Evolutionary conservation across 2,888 invertebrate species (phyloP), one percentile per base, ranked within the genome.

Genomic region (Metellina segmentata): DNA sequence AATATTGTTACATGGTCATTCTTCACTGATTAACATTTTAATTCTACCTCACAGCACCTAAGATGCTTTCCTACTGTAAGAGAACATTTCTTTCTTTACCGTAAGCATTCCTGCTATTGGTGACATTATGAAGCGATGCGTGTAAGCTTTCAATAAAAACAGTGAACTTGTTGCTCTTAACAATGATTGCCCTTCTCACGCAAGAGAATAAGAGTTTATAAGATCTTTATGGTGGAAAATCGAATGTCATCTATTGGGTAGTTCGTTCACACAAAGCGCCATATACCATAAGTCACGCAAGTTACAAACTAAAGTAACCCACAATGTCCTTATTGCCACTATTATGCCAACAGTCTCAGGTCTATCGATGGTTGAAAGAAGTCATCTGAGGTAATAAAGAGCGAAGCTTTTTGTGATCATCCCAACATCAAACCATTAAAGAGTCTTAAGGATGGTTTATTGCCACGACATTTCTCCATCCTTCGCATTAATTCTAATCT

Each of bases 251-350:
- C 61, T 51, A 77, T 49, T n/a, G 49, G 77, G n/a, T 51, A 49
- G 53, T 61, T 61, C 34, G 61, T 79, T 61, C 53, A 79, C 79
- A 79, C 79, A 79, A 69, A 79, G 34, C 53, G 79, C 34, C 16
- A 52, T 79, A 69, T 61, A 53, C 34, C 79, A 20, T 61, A 61
- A 13, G 61, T 79, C 79, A 79, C 69, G 79, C 79, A 53, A 79
- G 20, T 34, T 9, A 11, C 19, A 20, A 79, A 61, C 79, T 13
- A 51, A 77, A 20, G 51, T 20, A 77, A 77, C 34, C 34, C 34
- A 34, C 34, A 34, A 34, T 11, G 16, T 16, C 77, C 49, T 16
- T 51, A 51, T 52, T 19, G 77, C 16, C n/a, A 77, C 8, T 52
- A 13, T 77, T 77, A 51, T 77, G 20, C 77, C 77, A 51, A 77